A percentile compares a stretch with the other conserved stretches of the same genome.
Evolutionary conservation across 2,113 vertebrate species (phyloP).

Genomic region (Chiloscyllium plagiosum): DNA sequence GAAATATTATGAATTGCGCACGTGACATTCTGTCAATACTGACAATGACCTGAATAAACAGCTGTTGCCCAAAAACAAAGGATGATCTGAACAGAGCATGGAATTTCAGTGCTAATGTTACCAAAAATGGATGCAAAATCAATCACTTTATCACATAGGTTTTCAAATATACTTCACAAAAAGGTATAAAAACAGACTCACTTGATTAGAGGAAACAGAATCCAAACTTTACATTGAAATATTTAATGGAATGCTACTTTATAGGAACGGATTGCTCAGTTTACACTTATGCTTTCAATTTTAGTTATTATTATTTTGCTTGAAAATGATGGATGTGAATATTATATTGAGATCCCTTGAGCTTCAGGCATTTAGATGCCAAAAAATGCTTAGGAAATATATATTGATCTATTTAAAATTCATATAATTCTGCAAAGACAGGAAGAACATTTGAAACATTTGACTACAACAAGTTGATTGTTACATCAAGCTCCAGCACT

Average conservation of each 20-base stretch:
- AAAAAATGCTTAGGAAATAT: neutral
- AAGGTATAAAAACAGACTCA: neutral
- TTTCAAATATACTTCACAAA: neutral
- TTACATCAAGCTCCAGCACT: neutral
- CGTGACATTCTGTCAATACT: neutral
- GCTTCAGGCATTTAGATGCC: neutral
- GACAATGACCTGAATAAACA: neutral
- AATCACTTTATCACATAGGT: neutral
- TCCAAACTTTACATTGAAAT: neutral
- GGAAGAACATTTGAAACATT: neutral
- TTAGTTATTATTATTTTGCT: neutral
- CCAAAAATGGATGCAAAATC: neutral
- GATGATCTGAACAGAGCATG: neutral
- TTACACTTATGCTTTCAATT: neutral
- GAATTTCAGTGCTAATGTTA: neutral
- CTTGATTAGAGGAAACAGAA: neutral
- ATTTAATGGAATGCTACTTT: neutral
- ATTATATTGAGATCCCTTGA: neutral
- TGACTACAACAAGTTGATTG: neutral
- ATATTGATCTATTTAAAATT: neutral
- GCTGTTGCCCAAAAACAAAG: neutral
- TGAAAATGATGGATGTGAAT: neutral
- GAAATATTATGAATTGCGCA: neutral
- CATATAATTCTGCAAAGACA: neutral
- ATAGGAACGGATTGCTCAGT: neutral